Evolutionary conservation across 1,140 invertebrate genomes (phyloP), one percentile per base, ranked within the genome.

Genomic region (Leptinotarsa texana): DNA sequence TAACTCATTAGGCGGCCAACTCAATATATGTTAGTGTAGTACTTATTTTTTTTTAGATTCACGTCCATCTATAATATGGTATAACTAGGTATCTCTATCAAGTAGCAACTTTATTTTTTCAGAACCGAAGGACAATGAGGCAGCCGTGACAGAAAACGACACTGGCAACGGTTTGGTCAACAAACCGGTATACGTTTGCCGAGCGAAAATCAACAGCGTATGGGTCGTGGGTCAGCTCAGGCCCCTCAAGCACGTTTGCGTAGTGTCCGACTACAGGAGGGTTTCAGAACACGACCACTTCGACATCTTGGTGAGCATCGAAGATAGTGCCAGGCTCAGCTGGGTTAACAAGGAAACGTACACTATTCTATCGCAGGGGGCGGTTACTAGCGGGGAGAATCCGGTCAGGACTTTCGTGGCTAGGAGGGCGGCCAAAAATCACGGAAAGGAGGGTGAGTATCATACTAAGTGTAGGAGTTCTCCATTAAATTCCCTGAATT

Each of bases 271-370:
- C 42, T 87, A 89, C 69, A 88, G 88, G n/a, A 87, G 83, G 71
- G 90, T 89, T 6, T 87, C 88, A 63, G 86, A 86, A 33, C 89
- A 92, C 76, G 84, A 89, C 1, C 85, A 87, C 47, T 95, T 93
- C 81, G 92, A 95, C 80, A 87, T 95, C 4, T 84, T 95, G 15
- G 89, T 93, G 80, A 95, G 95, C 84, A 89, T 92, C 69, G 92
- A 94, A 75, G 90, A 90, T 69, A 90, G 92, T n/a, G 92, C 91
- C 1, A 87, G 92, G 61, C 86, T 95, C 1, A 89, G 87, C 70
- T 95, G 94, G 94, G 86, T 88, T 8, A 81, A 86, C 13, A 94
- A 93, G 91, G 85, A 89, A 74, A 93, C 91, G 82, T 93, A 90
- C 80, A 88, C 84, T 72, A 80, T 87, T 3, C 82, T 88, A 1